Percentiles rank a stretch among this genome's conserved stretches.
Conservation (phyloP, 2,888 invertebrate genomes). For the Oxycera nigricornis region DNA sequence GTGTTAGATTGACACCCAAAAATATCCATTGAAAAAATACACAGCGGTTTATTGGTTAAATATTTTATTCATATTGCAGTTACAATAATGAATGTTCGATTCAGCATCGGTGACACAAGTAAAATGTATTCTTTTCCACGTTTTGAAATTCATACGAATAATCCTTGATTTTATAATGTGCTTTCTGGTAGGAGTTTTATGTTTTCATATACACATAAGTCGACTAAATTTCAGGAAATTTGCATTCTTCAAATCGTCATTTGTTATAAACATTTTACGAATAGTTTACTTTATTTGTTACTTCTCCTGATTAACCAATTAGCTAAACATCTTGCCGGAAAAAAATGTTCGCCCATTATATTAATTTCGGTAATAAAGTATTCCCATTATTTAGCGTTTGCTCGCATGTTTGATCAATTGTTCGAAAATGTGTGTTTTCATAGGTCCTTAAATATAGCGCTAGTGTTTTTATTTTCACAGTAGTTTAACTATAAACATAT, state of each 20-base stretch:
- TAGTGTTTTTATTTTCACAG: neutral
- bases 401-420: neutral
- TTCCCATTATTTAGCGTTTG: neutral
- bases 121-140: conserved; percentile 32
- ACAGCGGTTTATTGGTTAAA: conserved; percentile 34
- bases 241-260: neutral
- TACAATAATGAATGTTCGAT: conserved; percentile 42
- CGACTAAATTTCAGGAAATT: conserved; percentile 6
- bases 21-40: neutral
- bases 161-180: neutral
- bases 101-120: conserved; percentile 42
- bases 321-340: too few species aligned
- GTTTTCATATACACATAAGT: conserved; percentile 2
- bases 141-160: conserved; percentile 5
- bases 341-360: too few species aligned
- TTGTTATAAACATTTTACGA: conserved; percentile 26
- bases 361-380: conserved; percentile 16
- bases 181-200: conserved; percentile 23
- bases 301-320: neutral
- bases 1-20: too few species aligned
- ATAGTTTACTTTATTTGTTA: conserved; percentile 10
- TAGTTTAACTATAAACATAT: neutral
- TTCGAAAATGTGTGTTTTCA: neutral
- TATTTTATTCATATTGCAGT: conserved; percentile 41
- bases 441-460: neutral